These are phyloP conservation scores for Apamea monoglypha DNA, from an alignment of 2,888 invertebrate genomes.

Conservation along the genomic window DNA sequence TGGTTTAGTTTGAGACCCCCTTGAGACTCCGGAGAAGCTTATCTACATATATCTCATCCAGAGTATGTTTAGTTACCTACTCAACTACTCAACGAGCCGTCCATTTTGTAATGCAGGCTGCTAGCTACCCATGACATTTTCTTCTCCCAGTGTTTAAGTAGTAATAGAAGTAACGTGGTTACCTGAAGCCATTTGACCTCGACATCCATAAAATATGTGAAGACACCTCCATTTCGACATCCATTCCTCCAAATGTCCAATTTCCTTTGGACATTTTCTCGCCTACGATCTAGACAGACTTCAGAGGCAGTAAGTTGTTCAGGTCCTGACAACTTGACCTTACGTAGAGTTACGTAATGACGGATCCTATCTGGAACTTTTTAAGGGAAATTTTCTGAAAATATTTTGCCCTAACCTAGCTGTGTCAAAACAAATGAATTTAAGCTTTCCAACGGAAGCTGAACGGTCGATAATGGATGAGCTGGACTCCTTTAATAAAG, in stretches of 20 bases:
- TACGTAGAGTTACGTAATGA: constrained; percentile 26
- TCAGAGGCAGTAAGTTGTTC: neutral
- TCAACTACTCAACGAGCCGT: neutral
- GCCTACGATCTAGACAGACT: constrained; percentile 10
- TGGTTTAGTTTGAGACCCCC: neutral
- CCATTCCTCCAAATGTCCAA: no score
- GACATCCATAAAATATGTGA: constrained; percentile 12
- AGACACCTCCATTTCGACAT: constrained; percentile 28
- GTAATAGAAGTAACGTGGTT: neutral
- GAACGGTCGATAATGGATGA: neutral
- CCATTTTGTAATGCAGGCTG: neutral
- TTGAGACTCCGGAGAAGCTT: neutral
- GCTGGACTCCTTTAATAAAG: neutral
- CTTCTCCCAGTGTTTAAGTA: neutral
- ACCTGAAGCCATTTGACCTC: constrained; percentile 18
- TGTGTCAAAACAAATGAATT: constrained; percentile 16
- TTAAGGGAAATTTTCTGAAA: neutral
- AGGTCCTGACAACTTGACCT: neutral
- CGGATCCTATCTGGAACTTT: neutral
- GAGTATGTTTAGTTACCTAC: neutral
- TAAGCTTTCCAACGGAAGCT: neutral
- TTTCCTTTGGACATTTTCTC: constrained; percentile 38
- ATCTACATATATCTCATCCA: neutral
- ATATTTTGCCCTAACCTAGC: neutral
- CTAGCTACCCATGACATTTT: neutral